phyloP scores from a whole-genome alignment of 1,140 invertebrate genomes.

The Amphibalanus amphitrite region DNA sequence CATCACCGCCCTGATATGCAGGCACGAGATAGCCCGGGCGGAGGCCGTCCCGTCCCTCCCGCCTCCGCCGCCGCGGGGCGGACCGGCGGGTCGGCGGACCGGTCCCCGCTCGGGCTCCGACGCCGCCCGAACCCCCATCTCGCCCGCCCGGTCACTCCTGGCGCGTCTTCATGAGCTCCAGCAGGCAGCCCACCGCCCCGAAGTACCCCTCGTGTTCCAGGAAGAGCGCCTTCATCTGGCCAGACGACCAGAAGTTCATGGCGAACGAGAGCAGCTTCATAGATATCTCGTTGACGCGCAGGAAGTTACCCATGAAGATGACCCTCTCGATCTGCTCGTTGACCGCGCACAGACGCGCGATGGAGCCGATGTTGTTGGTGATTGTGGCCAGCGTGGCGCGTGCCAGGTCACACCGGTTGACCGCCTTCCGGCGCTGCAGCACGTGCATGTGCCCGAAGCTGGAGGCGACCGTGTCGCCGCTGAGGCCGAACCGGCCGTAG shows the following conservation, averaged over 20 bases:
- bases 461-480: slow-evolving; percentile 87
- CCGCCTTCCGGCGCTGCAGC: slow-evolving; percentile 56
- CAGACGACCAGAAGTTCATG: slow-evolving; percentile 98
- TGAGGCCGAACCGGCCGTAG: slow-evolving; percentile 76
- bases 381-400: slow-evolving; percentile 90
- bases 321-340: slow-evolving; percentile 83
- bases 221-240: slow-evolving; percentile 86
- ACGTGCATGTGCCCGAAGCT: slow-evolving; percentile 97
- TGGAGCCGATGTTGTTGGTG: slow-evolving; percentile 97
- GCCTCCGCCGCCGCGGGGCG: too few species aligned
- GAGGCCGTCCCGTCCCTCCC: too few species aligned
- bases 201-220: slow-evolving; percentile 38
- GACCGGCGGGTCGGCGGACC: too few species aligned
- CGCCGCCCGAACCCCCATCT: too few species aligned
- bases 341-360: slow-evolving; percentile 86
- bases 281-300: slow-evolving; percentile 90
- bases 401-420: slow-evolving; percentile 75
- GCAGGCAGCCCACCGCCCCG: background rate
- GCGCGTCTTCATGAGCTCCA: slow-evolving; percentile 2
- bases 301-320: slow-evolving; percentile 95
- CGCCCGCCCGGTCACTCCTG: background rate
- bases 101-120: too few species aligned
- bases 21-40: too few species aligned
- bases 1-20: too few species aligned
- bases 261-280: slow-evolving; percentile 93